Evolutionary conservation across 1,140 invertebrate genomes (phyloP).

Genomic region (Plectrocnemia conspersa): DNA sequence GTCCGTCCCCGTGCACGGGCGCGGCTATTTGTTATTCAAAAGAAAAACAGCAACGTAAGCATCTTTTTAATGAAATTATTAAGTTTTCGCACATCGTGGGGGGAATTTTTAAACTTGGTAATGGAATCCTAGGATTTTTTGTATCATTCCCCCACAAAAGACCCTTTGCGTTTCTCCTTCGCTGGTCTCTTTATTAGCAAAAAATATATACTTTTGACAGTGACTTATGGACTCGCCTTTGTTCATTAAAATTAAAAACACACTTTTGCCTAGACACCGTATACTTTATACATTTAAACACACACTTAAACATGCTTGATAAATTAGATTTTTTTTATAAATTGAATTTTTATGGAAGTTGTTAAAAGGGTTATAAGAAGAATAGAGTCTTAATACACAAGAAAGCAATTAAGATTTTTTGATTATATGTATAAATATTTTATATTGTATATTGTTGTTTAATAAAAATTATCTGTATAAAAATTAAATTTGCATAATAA

Average conservation of each 20-base stretch:
- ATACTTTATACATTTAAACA: background rate
- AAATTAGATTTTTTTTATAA: background rate
- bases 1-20: background rate
- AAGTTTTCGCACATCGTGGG: conserved; percentile 33
- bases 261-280: background rate
- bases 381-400: too few species aligned
- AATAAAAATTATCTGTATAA: too few species aligned
- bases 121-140: conserved; percentile 23
- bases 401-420: too few species aligned
- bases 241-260: conserved; percentile 6
- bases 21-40: conserved; percentile 36
- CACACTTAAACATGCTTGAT: background rate
- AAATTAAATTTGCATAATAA: too few species aligned
- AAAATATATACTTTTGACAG: conserved; percentile 31
- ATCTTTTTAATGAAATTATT: conserved; percentile 37
- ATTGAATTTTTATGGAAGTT: background rate
- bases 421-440: too few species aligned
- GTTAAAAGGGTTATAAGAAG: background rate
- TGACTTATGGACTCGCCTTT: conserved; percentile 32
- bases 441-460: too few species aligned
- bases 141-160: background rate
- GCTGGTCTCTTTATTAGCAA: conserved; percentile 33
- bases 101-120: conserved; percentile 34
- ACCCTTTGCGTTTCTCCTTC: conserved; percentile 5
- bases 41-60: conserved; percentile 37